Percentiles rank a stretch among this genome's conserved stretches.
Evolutionary conservation across 2,888 invertebrate species (phyloP).

Genomic region (Brachypalpus laphriformis): DNA sequence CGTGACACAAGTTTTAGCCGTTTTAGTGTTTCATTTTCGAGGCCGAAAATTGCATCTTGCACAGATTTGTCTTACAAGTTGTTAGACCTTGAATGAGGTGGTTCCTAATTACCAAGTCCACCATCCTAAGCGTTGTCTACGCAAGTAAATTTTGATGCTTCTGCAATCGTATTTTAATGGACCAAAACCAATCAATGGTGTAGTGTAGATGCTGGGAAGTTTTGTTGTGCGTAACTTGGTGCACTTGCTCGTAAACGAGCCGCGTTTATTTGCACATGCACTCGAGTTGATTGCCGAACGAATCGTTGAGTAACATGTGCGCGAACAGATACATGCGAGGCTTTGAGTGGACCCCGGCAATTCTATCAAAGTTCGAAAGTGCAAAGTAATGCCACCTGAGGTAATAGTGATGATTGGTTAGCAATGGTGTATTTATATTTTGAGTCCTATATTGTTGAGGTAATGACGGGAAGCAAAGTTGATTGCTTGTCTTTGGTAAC

Average conservation of each 20-base stretch:
- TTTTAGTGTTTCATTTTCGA: neutral
- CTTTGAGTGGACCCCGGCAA: neutral
- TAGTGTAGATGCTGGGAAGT: neutral
- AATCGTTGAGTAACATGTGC: neutral
- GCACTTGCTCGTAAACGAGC: neutral
- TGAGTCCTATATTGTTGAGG: neutral
- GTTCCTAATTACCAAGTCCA: neutral
- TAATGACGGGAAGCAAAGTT: neutral
- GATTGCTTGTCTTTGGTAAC: neutral
- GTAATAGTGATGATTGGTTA: neutral
- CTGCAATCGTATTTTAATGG: neutral
- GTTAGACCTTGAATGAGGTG: neutral
- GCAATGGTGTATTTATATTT: neutral
- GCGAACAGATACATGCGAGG: neutral
- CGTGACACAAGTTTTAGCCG: neutral
- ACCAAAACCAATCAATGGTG: neutral
- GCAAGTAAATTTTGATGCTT: neutral
- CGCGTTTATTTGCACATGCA: conserved; percentile 7
- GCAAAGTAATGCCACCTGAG: neutral
- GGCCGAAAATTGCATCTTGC: neutral
- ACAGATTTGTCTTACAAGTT: neutral
- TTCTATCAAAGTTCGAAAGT: neutral
- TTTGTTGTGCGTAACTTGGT: neutral
- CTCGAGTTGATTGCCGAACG: conserved; percentile 4
- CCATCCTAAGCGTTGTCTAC: neutral